Conservation (phyloP, 2,888 invertebrate genomes). For the Eumerus sabulonum region DNA sequence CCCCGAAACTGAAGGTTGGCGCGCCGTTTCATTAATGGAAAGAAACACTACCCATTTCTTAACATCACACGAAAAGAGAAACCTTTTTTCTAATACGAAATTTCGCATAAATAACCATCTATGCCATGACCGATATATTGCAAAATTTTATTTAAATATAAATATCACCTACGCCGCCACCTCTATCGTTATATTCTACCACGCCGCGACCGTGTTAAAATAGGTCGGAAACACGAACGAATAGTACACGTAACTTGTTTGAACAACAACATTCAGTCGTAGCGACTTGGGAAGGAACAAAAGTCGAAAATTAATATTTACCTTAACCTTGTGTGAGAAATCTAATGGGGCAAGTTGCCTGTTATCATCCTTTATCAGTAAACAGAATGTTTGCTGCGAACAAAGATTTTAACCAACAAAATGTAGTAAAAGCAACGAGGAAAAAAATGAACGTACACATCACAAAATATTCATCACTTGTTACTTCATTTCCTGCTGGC, state of each 20-base stretch:
- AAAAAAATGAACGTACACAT: slow-evolving; percentile 31
- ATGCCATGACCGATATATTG: no score
- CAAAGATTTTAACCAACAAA: slow-evolving; percentile 12
- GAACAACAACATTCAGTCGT: not conserved
- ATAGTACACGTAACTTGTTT: not conserved
- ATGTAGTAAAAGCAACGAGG: no score
- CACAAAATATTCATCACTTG: slow-evolving; percentile 47
- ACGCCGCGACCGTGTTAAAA: no score
- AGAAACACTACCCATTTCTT: no score
- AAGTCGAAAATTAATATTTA: slow-evolving; percentile 3
- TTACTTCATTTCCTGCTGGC: slow-evolving; percentile 35
- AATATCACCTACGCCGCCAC: no score
- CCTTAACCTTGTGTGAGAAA: not conserved
- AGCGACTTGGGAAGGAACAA: not conserved
- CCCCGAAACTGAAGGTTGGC: slow-evolving; percentile 23
- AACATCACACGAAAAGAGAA: no score
- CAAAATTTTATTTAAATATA: no score
- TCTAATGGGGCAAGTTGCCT: not conserved
- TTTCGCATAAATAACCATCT: no score
- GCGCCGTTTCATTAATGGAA: slow-evolving; percentile 21
- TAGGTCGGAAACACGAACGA: no score
- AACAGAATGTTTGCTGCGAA: no score
- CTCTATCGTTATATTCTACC: no score
- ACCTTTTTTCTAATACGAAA: no score
- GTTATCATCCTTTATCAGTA: slow-evolving; percentile 1